Percentiles rank a stretch among this genome's conserved stretches.
Evolutionary conservation across 2,113 vertebrate species (phyloP).

Genomic region (Proteles cristata): DNA sequence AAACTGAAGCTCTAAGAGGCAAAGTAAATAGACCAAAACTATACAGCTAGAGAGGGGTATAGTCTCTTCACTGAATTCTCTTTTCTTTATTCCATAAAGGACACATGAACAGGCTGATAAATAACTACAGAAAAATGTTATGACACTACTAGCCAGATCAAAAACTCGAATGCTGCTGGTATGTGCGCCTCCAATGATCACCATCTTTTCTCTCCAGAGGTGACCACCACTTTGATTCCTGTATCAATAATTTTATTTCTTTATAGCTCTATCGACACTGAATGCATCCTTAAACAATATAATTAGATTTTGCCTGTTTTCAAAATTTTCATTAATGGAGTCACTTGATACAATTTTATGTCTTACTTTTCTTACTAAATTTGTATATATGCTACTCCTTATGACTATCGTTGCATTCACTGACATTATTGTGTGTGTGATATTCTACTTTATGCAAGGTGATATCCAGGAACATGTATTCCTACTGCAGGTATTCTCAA

Average conservation of each 20-base stretch:
- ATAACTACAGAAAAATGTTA: background rate
- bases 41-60: background rate
- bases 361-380: background rate
- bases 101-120: background rate
- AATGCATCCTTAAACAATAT: background rate
- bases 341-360: background rate
- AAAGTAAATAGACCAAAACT: background rate
- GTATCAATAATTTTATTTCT: background rate
- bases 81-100: background rate
- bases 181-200: background rate
- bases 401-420: background rate
- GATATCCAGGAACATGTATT: background rate
- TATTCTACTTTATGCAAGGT: background rate
- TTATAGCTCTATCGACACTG: background rate
- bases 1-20: constrained; percentile 2
- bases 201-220: background rate
- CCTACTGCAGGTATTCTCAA: background rate
- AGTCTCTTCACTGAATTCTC: background rate
- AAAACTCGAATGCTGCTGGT: background rate
- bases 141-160: background rate
- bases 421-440: background rate
- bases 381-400: background rate
- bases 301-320: background rate
- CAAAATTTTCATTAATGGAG: background rate
- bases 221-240: background rate